Evolutionary conservation across 2,888 invertebrate genomes (phyloP).

Genomic region (Scaptomyza tumidula): DNA sequence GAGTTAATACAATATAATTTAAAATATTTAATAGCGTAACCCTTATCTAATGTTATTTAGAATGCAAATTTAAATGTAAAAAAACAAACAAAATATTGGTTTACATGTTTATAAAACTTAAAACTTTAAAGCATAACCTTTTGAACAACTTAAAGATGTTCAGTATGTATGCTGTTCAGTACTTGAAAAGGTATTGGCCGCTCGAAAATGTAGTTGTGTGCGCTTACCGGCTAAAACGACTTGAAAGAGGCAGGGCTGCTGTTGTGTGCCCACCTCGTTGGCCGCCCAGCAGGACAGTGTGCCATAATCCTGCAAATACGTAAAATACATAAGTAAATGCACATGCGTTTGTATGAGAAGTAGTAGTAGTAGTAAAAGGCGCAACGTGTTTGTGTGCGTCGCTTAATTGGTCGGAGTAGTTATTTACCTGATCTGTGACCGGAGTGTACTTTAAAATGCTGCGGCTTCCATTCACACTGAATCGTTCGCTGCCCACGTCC

Average conservation of each 20-base stretch:
- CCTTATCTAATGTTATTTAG: too few relatives aligned
- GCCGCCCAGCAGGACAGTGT: conserved; percentile 94
- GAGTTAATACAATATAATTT: too few relatives aligned
- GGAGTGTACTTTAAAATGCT: conserved; percentile 89
- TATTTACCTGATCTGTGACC: conserved; percentile 86
- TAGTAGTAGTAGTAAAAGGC: too few relatives aligned
- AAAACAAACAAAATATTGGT: too few relatives aligned
- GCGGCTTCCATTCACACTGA: conserved; percentile 91
- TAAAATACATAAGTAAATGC: conserved; percentile 20
- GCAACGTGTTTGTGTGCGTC: conserved; percentile 2
- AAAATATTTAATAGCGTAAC: too few relatives aligned
- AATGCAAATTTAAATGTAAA: too few relatives aligned
- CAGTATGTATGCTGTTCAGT: too few relatives aligned
- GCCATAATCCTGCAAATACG: conserved; percentile 89
- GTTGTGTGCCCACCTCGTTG: conserved; percentile 93
- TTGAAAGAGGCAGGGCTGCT: conserved; percentile 94
- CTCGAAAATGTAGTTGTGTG: neutral
- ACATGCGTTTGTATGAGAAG: neutral
- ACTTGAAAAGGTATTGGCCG: too few relatives aligned
- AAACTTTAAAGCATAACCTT: too few relatives aligned
- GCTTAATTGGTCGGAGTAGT: conserved; percentile 42
- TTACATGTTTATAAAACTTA: too few relatives aligned
- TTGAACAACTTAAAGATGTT: too few relatives aligned
- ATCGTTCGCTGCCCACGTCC: conserved; percentile 91
- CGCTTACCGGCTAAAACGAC: conserved; percentile 93